Base-by-base conservation (phyloP, 2,888 invertebrate genomes). In the Acleris cristana region DNA sequence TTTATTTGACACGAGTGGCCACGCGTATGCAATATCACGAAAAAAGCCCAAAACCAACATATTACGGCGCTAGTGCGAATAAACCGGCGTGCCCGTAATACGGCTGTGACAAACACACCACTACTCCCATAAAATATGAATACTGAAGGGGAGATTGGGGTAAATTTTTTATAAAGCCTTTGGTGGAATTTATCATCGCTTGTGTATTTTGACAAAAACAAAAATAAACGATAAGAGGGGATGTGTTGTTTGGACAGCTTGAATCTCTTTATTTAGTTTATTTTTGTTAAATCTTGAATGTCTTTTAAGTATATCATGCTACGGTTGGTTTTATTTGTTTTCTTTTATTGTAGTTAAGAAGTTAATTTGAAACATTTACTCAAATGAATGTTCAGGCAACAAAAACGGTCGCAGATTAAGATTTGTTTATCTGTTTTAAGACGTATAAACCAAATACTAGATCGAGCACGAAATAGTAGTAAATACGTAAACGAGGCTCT, bases 81-180 rank as follows among this genome's bases (percentile, higher is more conserved):
- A 56, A 40, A 66, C 58, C 14, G 57, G 55, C 57, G 45, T 56
- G 57, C 57, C 45, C 66, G 23, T 45, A 45, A 66, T 57, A 63
- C 62, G 18, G 49, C 52, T 65, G 69, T 69, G 79, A 76, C 77
- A 79, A 76, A 75, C 73, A 70, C 76, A 67, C 75, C 75, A 64
- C 76, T 79, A 78, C 77, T 71, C 70, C 72, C 58, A 79, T 77
- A 76, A 79, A 76, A 77, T 77, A 79, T 79, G 79, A 76, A 75
- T 74, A 69, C 69, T 65, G 55, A 69, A 72, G 72, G 70, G 73
- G 72, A 69, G 69, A 72, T 71, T 23, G 73, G 79, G 77, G 73
- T 76, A 75, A 76, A 73, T 73, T 74, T 66, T 79, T 79, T 78
- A 79, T 74, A 78, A 75, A 63, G 72, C 64, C 72, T 72, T 69